phyloP scores from a whole-genome alignment of 2,797 vertebrate species.

The Gambelia wislizenii region DNA sequence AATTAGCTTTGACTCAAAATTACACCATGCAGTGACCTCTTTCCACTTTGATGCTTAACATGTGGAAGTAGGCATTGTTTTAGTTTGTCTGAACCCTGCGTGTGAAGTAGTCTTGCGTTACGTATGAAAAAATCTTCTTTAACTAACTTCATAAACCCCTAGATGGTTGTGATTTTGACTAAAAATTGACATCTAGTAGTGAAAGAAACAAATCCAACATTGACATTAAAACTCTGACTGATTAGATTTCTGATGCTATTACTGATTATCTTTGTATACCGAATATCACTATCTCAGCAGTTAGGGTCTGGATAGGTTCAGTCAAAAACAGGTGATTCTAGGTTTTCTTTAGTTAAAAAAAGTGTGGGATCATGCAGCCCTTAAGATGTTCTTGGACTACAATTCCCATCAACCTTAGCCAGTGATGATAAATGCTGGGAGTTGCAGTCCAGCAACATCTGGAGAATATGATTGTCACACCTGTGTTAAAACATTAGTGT shows the following conservation, averaged over 20 bases:
- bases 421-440: too few relatives aligned
- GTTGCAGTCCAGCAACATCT: not conserved
- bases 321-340: not conserved
- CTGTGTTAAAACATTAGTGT: not conserved
- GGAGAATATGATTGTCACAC: too few relatives aligned
- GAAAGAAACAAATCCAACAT: not conserved
- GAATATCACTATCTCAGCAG: not conserved
- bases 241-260: not conserved
- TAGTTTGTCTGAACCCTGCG: not conserved
- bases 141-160: not conserved
- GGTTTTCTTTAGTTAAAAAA: not conserved
- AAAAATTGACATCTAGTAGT: not conserved
- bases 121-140: not conserved
- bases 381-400: too few relatives aligned
- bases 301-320: not conserved
- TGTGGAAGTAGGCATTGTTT: not conserved
- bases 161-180: not conserved
- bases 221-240: not conserved
- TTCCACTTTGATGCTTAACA: not conserved
- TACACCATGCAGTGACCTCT: not conserved
- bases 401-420: too few relatives aligned
- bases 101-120: not conserved
- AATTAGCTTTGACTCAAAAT: not conserved
- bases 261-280: not conserved
- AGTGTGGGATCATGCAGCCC: not conserved